Base-by-base conservation (phyloP, 2,113 vertebrate genomes). In the Nanorana parkeri region DNA sequence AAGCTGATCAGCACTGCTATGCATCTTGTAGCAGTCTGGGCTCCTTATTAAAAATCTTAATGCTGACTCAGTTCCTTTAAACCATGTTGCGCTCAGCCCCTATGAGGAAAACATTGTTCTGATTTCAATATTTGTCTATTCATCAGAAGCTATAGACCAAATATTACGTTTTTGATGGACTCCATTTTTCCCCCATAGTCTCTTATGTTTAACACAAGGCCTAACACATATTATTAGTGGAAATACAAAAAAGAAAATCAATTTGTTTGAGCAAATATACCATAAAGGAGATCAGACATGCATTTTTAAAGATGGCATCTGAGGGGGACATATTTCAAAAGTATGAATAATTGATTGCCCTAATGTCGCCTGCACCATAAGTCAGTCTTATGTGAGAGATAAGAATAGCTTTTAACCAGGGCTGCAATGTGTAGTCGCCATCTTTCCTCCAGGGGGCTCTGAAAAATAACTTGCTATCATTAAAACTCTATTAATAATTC, bases 391-490 rank as follows among this genome's bases (percentile, higher is more conserved):
- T 85, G 86, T 64, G 69, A 86, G 79, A 79, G 86, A 85, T 87
- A 87, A 88, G 75, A 90, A 90, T 88, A 87, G 85, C 86, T 86
- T 92, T 88, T 89, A 87, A 88, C 89, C 90, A 90, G 86, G 86
- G 86, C 87, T 89, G 89, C 65, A 86, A 89, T 87, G 92, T 89
- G 92, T 89, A 83, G 90, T 90, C 89, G 87, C 91, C 89, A 84
- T 88, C 90, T 89, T 90, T 87, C 87, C 93, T 92, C 93, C 84
- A 66, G 94, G 92, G 95, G 88, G 90, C 90, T 76, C 88, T 94
- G 90, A 92, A 90, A 89, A 90, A 92, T 91, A 91, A 93, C 88
- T 94, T 91, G 87, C 87, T 91, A 89, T 94, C 92, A 91, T 95
- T 93, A 91, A 88, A 88, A 85, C 85, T 82, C 81, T 47, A 92